Percentiles rank a stretch among this genome's conserved stretches.
phyloP scores from a whole-genome alignment of 2,113 vertebrate species.

The Embiotoca jacksoni region DNA sequence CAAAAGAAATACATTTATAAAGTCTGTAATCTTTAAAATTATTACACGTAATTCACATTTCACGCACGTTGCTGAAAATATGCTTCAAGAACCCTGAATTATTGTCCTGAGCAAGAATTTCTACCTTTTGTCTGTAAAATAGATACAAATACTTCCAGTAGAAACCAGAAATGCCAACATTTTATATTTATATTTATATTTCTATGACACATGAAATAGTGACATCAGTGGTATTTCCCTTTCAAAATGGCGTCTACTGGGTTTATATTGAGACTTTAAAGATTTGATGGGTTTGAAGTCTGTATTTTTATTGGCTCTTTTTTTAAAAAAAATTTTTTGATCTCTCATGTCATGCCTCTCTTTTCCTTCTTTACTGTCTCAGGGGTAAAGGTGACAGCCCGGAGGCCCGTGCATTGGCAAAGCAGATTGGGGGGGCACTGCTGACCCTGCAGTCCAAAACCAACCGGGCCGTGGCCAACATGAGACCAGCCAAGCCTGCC shows the following conservation, averaged over 20 bases:
- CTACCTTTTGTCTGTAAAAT: neutral
- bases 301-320: neutral
- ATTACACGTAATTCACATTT: no score
- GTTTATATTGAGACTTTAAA: neutral
- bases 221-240: slow-evolving; percentile 58
- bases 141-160: neutral
- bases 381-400: slow-evolving; percentile 97
- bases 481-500: slow-evolving; percentile 94
- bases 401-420: slow-evolving; percentile 93
- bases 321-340: neutral
- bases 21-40: neutral
- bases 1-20: neutral
- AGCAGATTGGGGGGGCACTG: slow-evolving; percentile 93
- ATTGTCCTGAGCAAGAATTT: no score
- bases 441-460: slow-evolving; percentile 96
- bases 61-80: no score
- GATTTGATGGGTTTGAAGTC: neutral
- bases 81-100: no score
- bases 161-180: neutral
- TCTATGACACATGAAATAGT: slow-evolving; percentile 8
- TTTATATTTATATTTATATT: neutral
- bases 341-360: neutral
- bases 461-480: slow-evolving; percentile 95
- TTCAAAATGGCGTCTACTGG: slow-evolving; percentile 24
- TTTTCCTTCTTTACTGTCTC: slow-evolving; percentile 7